phyloP scores from a whole-genome alignment of 2,113 vertebrate species.

The Tapirus terrestris region DNA sequence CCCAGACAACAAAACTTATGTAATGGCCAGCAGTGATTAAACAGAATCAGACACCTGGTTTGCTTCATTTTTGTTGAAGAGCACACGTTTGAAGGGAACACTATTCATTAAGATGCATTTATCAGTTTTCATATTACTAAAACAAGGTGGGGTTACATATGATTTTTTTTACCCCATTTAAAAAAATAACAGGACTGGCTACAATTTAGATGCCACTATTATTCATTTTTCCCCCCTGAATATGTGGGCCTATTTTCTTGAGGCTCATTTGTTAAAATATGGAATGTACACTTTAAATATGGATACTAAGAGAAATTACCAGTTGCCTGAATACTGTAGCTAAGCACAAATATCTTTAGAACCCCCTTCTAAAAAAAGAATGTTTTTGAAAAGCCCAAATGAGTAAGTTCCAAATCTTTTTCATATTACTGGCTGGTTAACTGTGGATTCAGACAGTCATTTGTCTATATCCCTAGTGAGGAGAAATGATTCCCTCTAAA shows the following conservation, averaged over 20 bases:
- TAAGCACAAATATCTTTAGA: constrained; percentile 83
- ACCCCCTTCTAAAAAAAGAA: constrained; percentile 79
- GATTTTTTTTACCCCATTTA: constrained; percentile 79
- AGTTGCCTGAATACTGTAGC: constrained; percentile 84
- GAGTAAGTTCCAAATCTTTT: constrained; percentile 77
- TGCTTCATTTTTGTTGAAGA: constrained; percentile 84
- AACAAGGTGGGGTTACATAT: constrained; percentile 82
- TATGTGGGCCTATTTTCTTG: constrained; percentile 70
- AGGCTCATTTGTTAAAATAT: constrained; percentile 84
- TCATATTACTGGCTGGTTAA: constrained; percentile 80
- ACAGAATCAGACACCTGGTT: constrained; percentile 83
- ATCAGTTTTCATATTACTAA: constrained; percentile 81
- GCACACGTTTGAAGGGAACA: constrained; percentile 73
- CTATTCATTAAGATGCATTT: constrained; percentile 73
- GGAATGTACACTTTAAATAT: constrained; percentile 88
- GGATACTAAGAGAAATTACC: constrained; percentile 81
- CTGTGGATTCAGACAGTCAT: constrained; percentile 76
- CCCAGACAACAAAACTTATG: constrained; percentile 76
- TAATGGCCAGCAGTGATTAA: constrained; percentile 84
- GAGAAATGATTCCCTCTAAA: constrained; percentile 70
- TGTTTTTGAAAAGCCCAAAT: constrained; percentile 79
- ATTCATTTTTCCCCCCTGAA: constrained; percentile 65
- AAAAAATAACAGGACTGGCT: constrained; percentile 75
- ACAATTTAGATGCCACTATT: constrained; percentile 82
- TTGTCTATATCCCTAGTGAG: constrained; percentile 70